These are phyloP conservation scores for Vanessa cardui DNA, from an alignment of 2,888 invertebrate genomes.

Conservation along the genomic window DNA sequence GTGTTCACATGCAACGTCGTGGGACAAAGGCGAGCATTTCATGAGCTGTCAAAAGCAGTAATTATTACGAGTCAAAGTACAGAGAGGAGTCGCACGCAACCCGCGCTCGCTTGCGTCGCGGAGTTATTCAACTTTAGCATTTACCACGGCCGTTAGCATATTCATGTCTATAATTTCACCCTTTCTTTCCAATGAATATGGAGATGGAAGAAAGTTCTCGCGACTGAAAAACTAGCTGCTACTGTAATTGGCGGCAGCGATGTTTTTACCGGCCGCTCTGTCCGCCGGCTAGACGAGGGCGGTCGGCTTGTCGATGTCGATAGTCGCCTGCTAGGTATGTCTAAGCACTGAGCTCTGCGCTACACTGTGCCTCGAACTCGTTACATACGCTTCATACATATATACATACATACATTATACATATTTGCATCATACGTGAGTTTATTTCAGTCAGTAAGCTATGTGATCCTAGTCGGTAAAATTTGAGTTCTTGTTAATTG, in stretches of 20 bases:
- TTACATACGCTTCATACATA: not conserved
- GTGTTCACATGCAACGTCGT: not conserved
- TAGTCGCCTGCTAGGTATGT: not conserved
- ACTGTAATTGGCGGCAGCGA: conserved; percentile 69
- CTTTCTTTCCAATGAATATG: conserved; percentile 80
- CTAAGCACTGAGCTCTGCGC: too few species aligned
- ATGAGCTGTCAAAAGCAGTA: conserved; percentile 12
- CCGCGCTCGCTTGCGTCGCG: conserved; percentile 35
- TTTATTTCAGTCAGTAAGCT: too few species aligned
- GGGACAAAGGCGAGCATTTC: conserved; percentile 6
- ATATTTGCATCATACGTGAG: too few species aligned
- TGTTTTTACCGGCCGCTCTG: conserved; percentile 53
- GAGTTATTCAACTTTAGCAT: conserved; percentile 80
- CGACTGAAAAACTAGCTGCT: conserved; percentile 71
- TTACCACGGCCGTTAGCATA: conserved; percentile 72
- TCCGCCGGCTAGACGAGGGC: conserved; percentile 6
- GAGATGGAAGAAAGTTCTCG: conserved; percentile 80
- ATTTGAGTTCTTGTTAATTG: too few species aligned
- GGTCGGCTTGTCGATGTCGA: not conserved
- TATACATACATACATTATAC: too few species aligned
- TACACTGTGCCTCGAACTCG: not conserved
- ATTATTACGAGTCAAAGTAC: conserved; percentile 18
- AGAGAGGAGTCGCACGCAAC: conserved; percentile 1
- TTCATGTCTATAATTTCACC: conserved; percentile 78
- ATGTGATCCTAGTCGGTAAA: too few species aligned